Evolutionary conservation across 2,888 invertebrate species (phyloP).

Genomic region (Phrixothrix hirtus): DNA sequence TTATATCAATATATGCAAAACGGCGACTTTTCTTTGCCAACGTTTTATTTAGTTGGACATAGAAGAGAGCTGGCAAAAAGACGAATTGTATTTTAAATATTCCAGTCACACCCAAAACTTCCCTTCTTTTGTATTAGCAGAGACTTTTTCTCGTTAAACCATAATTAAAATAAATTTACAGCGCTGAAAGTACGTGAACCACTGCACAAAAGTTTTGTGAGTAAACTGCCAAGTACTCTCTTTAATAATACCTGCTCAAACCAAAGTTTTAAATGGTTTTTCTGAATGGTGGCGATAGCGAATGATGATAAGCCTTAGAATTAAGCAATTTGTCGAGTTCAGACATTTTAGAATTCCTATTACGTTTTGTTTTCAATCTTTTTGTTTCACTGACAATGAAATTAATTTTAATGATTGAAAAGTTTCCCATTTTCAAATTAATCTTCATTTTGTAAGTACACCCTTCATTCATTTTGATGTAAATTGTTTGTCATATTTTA

Average conservation of each 20-base stretch:
- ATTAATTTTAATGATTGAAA: constrained; percentile 48
- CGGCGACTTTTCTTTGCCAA: neutral
- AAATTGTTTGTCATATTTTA: constrained; percentile 18
- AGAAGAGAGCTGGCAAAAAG: constrained; percentile 14
- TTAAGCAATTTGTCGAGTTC: constrained; percentile 42
- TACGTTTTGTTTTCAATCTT: constrained; percentile 40
- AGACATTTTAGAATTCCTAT: constrained; percentile 35
- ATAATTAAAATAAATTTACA: constrained; percentile 54
- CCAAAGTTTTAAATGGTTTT: constrained; percentile 37
- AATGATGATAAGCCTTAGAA: constrained; percentile 45
- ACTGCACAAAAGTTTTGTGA: constrained; percentile 34
- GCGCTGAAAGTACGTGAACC: constrained; percentile 37
- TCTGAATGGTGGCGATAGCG: constrained; percentile 33
- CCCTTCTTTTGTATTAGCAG: constrained; percentile 48
- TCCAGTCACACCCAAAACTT: constrained; percentile 47
- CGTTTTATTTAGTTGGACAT: constrained; percentile 6
- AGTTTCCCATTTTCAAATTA: constrained; percentile 35
- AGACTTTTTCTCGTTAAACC: constrained; percentile 51
- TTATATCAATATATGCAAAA: too few species aligned
- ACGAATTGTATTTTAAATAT: constrained; percentile 34
- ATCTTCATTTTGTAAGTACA: constrained; percentile 6
- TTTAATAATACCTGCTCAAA: constrained; percentile 34
- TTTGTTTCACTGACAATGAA: constrained; percentile 45
- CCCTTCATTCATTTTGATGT: constrained; percentile 11
- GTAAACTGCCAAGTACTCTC: constrained; percentile 38